Base-by-base conservation (phyloP, 2,797 vertebrate species). In the Hybognathus amarus region DNA sequence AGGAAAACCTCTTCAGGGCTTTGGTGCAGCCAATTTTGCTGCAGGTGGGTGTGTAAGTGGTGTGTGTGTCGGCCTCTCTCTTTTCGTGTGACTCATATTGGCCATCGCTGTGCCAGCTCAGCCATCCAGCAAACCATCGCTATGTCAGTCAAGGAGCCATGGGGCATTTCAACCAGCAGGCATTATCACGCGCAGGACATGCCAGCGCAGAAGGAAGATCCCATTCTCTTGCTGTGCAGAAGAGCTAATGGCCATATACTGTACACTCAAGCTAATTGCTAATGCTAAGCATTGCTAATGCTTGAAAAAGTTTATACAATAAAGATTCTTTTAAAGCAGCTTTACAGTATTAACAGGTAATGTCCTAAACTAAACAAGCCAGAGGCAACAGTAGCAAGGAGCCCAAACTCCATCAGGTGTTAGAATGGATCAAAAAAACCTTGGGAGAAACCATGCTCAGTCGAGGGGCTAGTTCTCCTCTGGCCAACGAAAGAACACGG, bases 1-100 rank as follows among this genome's bases (percentile, higher is more conserved):
- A 95, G 90, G 94, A 93, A 63, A 94, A 92, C 89, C 89, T 93
- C 93, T 93, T 89, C 90, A 71, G 92, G 92, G 90, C 89, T 91
- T 92, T 93, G 93, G 92, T 92, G 87, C 85, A 84, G 90, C 86
- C 90, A 87, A 82, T 87, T 87, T 91, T 88, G 91, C 92, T 91
- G 92, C 93, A 93, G 93, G 93, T 94, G 91, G 91, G 90, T 92
- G 86, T 94, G 92, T 93, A 89, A 93, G 59, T 64, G 6, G 20
- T 22, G 27, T 33, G 24, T 64, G 89, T 90, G 86, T 89, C 59
- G 83, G 77, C 86, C 81, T 87, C 68, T 86, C 83, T 83, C 78
- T 89, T 85, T 89, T 59, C 69, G 47, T 40, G 64, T 83, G 69
- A 85, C 87, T 89, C 86, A 89, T 84, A 74, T 22, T 68, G 82